Conservation (phyloP, 2,888 invertebrate genomes). For the Acanthopleura granulata region DNA sequence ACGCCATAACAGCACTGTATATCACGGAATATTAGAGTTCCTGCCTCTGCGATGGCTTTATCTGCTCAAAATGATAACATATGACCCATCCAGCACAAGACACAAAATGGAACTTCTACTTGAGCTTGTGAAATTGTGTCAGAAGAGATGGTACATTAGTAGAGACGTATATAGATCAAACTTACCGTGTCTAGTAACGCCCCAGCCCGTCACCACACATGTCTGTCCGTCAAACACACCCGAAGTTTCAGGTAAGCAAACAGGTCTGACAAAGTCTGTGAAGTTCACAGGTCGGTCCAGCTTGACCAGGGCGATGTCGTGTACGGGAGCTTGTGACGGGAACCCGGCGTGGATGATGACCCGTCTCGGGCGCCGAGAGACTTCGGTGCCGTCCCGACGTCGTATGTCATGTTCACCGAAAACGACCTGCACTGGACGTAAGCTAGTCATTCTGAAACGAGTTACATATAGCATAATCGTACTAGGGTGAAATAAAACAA, state of each 20-base stretch:
- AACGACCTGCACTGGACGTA: not conserved
- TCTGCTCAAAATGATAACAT: too few species aligned
- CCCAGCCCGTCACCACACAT: slow-evolving; percentile 6
- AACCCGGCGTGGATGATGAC: not conserved
- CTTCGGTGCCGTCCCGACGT: not conserved
- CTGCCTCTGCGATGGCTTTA: too few species aligned
- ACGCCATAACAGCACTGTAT: too few species aligned
- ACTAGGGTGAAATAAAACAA: too few species aligned
- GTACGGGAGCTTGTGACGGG: not conserved
- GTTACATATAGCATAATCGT: too few species aligned
- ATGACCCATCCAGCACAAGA: too few species aligned
- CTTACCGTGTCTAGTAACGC: not conserved
- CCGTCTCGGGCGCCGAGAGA: not conserved
- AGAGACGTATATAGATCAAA: too few species aligned
- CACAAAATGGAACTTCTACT: too few species aligned
- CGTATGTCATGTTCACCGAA: not conserved
- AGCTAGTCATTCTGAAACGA: not conserved
- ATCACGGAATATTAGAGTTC: too few species aligned
- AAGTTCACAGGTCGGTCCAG: not conserved
- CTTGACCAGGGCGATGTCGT: slow-evolving; percentile 10
- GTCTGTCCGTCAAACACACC: not conserved
- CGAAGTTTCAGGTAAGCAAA: not conserved
- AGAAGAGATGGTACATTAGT: too few species aligned
- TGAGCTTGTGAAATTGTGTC: too few species aligned
- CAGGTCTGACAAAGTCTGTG: not conserved